Conservation (phyloP, 1,140 invertebrate genomes). For the Brachionus rubens region DNA sequence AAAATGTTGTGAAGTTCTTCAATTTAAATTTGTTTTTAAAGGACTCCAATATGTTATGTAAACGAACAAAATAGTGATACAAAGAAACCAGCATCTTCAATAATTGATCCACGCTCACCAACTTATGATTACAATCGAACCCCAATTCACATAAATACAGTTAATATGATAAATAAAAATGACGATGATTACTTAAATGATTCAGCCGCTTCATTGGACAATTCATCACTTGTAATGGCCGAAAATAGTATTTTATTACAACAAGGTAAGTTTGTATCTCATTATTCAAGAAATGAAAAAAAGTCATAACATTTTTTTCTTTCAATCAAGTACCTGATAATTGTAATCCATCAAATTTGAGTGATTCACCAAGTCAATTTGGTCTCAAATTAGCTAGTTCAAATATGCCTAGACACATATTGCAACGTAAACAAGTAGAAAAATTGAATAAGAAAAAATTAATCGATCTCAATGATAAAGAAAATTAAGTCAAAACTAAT, state of each 20-base stretch:
- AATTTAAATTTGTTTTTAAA: background rate
- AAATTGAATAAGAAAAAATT: slow-evolving; percentile 34
- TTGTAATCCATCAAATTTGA: background rate
- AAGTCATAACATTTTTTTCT: background rate
- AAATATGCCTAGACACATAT: slow-evolving; percentile 37
- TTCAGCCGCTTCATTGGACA: background rate
- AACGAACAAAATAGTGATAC: background rate
- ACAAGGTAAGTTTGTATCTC: background rate
- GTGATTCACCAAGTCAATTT: background rate
- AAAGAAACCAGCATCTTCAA: background rate
- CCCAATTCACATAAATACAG: slow-evolving; percentile 6
- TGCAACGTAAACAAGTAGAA: slow-evolving; percentile 32
- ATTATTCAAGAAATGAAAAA: too few species aligned
- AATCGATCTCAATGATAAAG: slow-evolving; percentile 19
- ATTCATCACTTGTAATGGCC: background rate
- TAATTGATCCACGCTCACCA: slow-evolving; percentile 13
- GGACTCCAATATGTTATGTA: slow-evolving; percentile 21
- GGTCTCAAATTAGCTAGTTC: slow-evolving; percentile 4
- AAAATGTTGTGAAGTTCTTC: too few species aligned
- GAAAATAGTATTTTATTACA: background rate
- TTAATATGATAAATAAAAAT: background rate
- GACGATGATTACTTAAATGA: slow-evolving; percentile 2
- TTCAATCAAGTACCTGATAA: slow-evolving; percentile 3
- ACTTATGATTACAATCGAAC: slow-evolving; percentile 21
- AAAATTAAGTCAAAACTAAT: background rate